Base-by-base conservation (phyloP, 2,113 vertebrate genomes). In the Pachypanchax playfairii region DNA sequence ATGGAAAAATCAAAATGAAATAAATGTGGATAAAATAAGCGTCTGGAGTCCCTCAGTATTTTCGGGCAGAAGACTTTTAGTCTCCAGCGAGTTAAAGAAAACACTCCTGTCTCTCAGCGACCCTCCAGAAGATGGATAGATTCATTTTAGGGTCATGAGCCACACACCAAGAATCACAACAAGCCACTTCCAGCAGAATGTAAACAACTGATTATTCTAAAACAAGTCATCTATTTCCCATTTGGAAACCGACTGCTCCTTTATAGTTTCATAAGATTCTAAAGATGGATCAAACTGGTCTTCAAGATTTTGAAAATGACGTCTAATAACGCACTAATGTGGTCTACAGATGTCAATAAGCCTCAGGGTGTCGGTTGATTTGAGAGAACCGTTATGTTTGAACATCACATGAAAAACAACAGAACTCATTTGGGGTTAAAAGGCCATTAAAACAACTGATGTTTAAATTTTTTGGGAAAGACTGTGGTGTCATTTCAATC, bases 81-180 rank as follows among this genome's bases (percentile, higher is more conserved):
- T 52, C 24, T 33, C 29, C 59, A 20, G 41, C 63, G 1, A 28
- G 49, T 44, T 70, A 64, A 72, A 73, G 66, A 66, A 83, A 85
- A 83, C 8, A 83, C 26, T 8, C 11, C 21, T 0, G 12, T 54
- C 74, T 52, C 66, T 6, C 2, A 31, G 24, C 28, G 64, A 73
- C 42, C 25, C 20, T 65, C 49, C 46, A 54, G n/a, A 63, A 72
- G 57, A 75, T 39, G 57, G 56, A 73, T 15, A 58, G 43, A 49
- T 49, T 50, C 66, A 55, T 75, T 79, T 72, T 24, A 36, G 57
- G 50, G 49, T 47, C 33, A 12, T n/a, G 64, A 42, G 18, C 58
- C 71, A 17, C 46, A 50, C 22, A 50, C 44, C 41, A 28, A 65
- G 51, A 75, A 61, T 51, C 66, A 44, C 21, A 61, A 44, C 39